Percentiles rank a stretch among this genome's conserved stretches.
phyloP scores from a whole-genome alignment of 2,113 vertebrate species.

The Python bivittatus region DNA sequence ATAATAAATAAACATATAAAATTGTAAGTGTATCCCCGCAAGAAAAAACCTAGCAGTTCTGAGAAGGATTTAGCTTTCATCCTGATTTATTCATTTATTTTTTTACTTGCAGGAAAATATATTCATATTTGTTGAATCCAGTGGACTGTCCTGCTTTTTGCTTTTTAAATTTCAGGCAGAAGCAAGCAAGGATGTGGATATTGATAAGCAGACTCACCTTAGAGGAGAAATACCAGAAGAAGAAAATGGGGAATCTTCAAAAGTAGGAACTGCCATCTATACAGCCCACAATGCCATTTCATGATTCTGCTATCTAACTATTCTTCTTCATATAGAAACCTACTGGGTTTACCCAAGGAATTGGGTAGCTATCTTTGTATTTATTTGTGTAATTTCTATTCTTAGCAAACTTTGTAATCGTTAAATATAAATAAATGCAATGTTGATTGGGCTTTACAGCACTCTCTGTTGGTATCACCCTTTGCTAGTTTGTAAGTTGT shows the following conservation, averaged over 20 bases:
- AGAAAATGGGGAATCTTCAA: background rate
- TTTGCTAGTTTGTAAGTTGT: background rate
- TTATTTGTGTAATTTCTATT: background rate
- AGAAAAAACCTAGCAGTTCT: background rate
- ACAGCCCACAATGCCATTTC: background rate
- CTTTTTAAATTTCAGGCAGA: background rate
- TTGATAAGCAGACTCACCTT: background rate
- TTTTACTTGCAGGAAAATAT: background rate
- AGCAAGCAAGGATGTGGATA: background rate
- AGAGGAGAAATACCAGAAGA: background rate
- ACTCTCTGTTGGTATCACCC: background rate
- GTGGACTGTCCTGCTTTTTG: background rate
- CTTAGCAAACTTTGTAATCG: background rate
- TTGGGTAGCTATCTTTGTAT: background rate
- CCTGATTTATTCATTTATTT: background rate
- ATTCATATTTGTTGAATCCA: background rate
- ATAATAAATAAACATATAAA: no score
- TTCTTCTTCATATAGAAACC: background rate
- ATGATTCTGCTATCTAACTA: background rate
- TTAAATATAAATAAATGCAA: background rate
- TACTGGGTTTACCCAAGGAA: background rate
- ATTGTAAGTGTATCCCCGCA: background rate
- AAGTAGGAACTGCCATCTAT: background rate
- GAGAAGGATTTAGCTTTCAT: background rate
- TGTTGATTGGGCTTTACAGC: background rate